A percentile compares a stretch with the other conserved stretches of the same genome.
These are phyloP conservation scores for Naja naja DNA, from an alignment of 2,113 vertebrate species.

Conservation along the genomic window DNA sequence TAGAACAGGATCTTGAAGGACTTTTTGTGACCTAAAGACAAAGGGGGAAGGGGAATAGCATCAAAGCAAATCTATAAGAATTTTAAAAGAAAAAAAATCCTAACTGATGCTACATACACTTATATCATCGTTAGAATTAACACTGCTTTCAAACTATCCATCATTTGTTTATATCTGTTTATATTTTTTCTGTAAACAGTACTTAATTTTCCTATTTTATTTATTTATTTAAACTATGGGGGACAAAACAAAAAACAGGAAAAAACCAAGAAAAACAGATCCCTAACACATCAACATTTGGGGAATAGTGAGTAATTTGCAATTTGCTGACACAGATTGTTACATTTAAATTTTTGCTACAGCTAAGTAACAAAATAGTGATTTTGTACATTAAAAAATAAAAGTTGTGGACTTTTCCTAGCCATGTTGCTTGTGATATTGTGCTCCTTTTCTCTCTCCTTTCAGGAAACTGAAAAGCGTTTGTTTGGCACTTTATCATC, in stretches of 20 bases:
- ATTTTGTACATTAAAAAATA: not conserved
- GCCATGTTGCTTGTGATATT: not conserved
- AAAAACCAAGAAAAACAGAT: not conserved
- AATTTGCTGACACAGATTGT: not conserved
- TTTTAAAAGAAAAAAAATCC: not conserved
- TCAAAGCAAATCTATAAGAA: not conserved
- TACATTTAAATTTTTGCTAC: not conserved
- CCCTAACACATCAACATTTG: not conserved
- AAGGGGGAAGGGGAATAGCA: not conserved
- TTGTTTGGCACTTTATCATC: not conserved
- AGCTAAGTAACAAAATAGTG: not conserved
- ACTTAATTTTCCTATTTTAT: not conserved
- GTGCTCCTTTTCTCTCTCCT: not conserved
- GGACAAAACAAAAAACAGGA: not conserved
- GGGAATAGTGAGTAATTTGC: not conserved
- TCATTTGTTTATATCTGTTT: not conserved
- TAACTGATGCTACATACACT: not conserved
- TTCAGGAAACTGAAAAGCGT: not conserved
- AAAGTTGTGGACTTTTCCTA: not conserved
- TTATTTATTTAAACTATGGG: not conserved
- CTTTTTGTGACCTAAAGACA: conserved; percentile 64
- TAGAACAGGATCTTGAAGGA: conserved; percentile 64
- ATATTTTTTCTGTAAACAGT: not conserved
- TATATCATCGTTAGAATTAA: not conserved
- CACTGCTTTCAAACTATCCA: not conserved